Conservation (phyloP, 2,113 vertebrate genomes). For the Perccottus glenii region DNA sequence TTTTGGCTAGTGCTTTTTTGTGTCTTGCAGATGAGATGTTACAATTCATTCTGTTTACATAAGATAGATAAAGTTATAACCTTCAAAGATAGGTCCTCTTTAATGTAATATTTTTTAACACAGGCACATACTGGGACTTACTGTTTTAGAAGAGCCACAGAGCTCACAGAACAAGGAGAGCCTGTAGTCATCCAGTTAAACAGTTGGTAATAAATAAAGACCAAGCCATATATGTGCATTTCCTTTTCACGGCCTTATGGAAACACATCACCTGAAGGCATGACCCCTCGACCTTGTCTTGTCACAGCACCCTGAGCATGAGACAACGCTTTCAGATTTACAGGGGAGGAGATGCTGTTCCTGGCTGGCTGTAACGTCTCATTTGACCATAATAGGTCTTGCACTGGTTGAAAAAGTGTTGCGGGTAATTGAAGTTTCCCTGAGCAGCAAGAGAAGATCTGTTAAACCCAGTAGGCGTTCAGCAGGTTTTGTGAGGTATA, state of each 20-base stretch:
- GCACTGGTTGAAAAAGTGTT: conserved; percentile 68
- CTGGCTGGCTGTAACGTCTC: conserved; percentile 47
- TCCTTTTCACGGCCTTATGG: conserved; percentile 70
- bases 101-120: conserved; percentile 19
- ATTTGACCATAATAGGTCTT: conserved; percentile 82
- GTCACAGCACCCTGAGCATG: conserved; percentile 71
- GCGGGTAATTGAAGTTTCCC: conserved; percentile 77
- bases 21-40: neutral
- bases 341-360: conserved; percentile 64
- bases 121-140: neutral
- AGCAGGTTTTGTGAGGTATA: conserved; percentile 69
- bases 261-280: conserved; percentile 80
- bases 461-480: conserved; percentile 57
- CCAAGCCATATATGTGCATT: conserved; percentile 79
- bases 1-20: conserved; percentile 22
- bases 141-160: conserved; percentile 36
- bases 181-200: conserved; percentile 60
- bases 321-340: conserved; percentile 76
- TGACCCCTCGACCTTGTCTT: conserved; percentile 70
- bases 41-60: conserved; percentile 19
- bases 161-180: conserved; percentile 48
- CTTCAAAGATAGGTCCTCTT: conserved; percentile 8
- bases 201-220: conserved; percentile 73
- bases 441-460: conserved; percentile 63
- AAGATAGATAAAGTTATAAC: conserved; percentile 19